Base-by-base conservation (phyloP, 2,888 invertebrate species). In the Tipula lateralis region DNA sequence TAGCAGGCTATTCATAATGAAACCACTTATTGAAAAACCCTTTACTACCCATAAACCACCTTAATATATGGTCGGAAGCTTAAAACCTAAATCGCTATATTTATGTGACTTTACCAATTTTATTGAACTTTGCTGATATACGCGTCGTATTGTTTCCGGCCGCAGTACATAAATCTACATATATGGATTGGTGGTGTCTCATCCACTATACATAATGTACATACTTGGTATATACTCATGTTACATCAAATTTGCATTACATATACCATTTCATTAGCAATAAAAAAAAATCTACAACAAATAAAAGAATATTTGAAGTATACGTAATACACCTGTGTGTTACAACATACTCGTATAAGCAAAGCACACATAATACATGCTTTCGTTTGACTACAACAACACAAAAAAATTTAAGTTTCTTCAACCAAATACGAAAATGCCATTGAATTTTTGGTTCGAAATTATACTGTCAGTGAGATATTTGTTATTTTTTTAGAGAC, bases 281-380 rank as follows among this genome's bases (percentile, higher is more conserved):
- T 66, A 24, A 66, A 66, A 19, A 50, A 50, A 44, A 16, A 3
- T 50, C 44, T 5, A 50, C 44, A 50, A 50, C 44, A 50, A 24
- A 66, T 66, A 66, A 66, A 66, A 24, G 66, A 66, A 66, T 5
- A 66, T 66, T 66, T 66, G 66, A 66, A 66, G 66, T 66, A 44
- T 36, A 44, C 66, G 66, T 66, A 66, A 66, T 66, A 66, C 66
- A 66, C 66, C 66, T 66, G 66, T 66, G 66, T 66, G 66, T 66
- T 66, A 66, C 24, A 66, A 66, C 24, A 12, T 16, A 50, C 39
- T 13, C 13, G 39, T 39, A 19, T 44, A 44, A 44, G 16, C 16
- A 44, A 16, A 44, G 44, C n/a, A 44, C n/a, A n/a, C 44, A 44
- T 19, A 44, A 44, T 16, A 44, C 16, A 44, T 44, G 44, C 24